Evolutionary conservation across 2,113 vertebrate species (phyloP).

Genomic region (Muntiacus muntjak): DNA sequence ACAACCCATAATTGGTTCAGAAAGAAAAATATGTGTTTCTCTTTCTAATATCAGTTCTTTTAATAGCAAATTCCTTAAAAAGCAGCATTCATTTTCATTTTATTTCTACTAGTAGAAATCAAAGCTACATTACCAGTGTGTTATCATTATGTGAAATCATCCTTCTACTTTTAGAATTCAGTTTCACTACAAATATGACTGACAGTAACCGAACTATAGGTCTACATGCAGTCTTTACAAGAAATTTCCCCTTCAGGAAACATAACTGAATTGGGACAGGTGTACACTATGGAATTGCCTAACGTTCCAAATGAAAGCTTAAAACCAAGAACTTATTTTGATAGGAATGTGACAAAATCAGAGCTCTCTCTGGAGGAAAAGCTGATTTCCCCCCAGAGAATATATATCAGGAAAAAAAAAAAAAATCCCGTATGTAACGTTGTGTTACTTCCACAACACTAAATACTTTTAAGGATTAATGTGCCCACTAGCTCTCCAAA

Average conservation of each 20-base stretch:
- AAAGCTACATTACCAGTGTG: background rate
- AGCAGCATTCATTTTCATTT: background rate
- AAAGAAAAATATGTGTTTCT: constrained; percentile 22
- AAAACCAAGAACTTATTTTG: background rate
- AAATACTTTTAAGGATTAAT: background rate
- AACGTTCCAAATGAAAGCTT: background rate
- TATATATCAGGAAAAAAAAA: background rate
- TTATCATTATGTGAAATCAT: background rate
- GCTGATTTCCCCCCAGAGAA: background rate
- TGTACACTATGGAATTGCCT: background rate
- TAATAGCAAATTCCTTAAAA: background rate
- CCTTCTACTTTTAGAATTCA: constrained; percentile 1
- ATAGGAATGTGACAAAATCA: background rate
- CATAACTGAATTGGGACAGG: background rate
- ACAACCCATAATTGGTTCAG: background rate
- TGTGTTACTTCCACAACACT: background rate
- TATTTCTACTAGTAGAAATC: constrained; percentile 18
- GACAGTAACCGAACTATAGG: background rate
- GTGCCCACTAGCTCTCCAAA: background rate
- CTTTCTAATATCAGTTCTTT: constrained; percentile 36
- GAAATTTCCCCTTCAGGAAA: constrained; percentile 5
- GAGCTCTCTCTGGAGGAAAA: background rate
- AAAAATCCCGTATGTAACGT: background rate
- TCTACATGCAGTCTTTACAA: background rate
- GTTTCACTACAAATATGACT: background rate